These are phyloP conservation scores for Telenomus remus DNA, from an alignment of 1,140 invertebrate genomes.

Conservation along the genomic window DNA sequence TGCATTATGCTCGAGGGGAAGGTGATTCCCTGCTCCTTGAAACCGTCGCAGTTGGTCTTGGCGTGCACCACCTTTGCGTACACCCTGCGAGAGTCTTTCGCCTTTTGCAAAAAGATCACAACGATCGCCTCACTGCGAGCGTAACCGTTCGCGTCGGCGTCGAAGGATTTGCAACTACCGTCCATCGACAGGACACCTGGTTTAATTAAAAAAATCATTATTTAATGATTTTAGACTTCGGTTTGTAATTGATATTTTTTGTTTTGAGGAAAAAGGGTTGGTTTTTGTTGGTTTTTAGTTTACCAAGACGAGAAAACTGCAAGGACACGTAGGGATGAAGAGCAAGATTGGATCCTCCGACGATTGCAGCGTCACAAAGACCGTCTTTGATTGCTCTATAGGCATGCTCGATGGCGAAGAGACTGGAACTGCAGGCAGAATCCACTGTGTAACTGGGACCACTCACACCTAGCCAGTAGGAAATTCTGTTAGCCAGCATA, in stretches of 20 bases:
- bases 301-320: constrained; percentile 81
- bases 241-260: neutral
- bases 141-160: constrained; percentile 86
- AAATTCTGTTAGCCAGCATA: constrained; percentile 94
- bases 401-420: constrained; percentile 89
- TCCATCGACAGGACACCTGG: constrained; percentile 89
- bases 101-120: constrained; percentile 88
- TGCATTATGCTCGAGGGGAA: constrained; percentile 92
- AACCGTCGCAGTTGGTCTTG: constrained; percentile 86
- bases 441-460: constrained; percentile 90
- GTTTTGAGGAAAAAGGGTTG: too few relatives aligned
- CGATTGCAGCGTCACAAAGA: constrained; percentile 90
- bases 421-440: constrained; percentile 92
- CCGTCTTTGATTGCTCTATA: constrained; percentile 85
- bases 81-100: constrained; percentile 84
- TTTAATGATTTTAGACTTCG: neutral
- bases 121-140: constrained; percentile 86
- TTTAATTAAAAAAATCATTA: neutral
- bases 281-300: neutral
- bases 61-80: constrained; percentile 83
- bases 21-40: constrained; percentile 92
- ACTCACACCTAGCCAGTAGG: constrained; percentile 82
- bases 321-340: constrained; percentile 91
- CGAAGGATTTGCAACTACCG: constrained; percentile 93
- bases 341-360: constrained; percentile 88